Evolutionary conservation across 2,797 vertebrate species (phyloP).

Genomic region (Acridotheres tristis): DNA sequence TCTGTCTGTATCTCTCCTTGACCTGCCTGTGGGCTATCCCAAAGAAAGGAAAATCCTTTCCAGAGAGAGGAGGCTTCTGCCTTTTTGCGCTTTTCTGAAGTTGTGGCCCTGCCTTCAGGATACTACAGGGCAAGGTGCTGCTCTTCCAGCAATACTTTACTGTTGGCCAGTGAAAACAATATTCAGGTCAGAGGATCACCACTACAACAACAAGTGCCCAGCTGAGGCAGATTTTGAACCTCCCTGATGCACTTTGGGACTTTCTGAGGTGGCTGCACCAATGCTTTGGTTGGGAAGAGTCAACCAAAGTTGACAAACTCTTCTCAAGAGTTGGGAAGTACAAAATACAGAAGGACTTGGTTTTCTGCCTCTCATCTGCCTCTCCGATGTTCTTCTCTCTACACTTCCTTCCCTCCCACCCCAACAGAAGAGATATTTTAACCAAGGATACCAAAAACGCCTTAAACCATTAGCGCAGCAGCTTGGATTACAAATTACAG

Average conservation of each 20-base stretch:
- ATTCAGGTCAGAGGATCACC: not conserved
- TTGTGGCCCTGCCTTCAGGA: not conserved
- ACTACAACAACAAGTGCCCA: not conserved
- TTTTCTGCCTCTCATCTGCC: not conserved
- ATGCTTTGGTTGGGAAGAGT: too few relatives aligned
- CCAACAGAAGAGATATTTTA: not conserved
- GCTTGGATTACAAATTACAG: not conserved
- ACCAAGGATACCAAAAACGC: not conserved
- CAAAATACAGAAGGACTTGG: not conserved
- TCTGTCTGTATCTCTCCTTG: not conserved
- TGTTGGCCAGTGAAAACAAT: not conserved
- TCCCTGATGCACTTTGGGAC: not conserved
- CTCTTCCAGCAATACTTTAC: not conserved
- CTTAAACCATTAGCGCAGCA: not conserved
- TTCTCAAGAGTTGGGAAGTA: not conserved
- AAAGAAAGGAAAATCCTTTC: not conserved
- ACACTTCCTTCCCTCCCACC: too few relatives aligned
- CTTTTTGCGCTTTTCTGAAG: not conserved
- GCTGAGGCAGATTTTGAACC: not conserved
- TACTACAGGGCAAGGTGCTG: not conserved
- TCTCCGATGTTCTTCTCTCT: not conserved
- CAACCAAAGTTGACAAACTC: too few relatives aligned
- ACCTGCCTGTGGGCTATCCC: not conserved
- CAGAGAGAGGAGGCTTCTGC: not conserved
- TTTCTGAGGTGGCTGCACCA: fast-evolving